Evolutionary conservation across 2,113 vertebrate genomes (phyloP).

Genomic region (Thinocorus orbignyianus): DNA sequence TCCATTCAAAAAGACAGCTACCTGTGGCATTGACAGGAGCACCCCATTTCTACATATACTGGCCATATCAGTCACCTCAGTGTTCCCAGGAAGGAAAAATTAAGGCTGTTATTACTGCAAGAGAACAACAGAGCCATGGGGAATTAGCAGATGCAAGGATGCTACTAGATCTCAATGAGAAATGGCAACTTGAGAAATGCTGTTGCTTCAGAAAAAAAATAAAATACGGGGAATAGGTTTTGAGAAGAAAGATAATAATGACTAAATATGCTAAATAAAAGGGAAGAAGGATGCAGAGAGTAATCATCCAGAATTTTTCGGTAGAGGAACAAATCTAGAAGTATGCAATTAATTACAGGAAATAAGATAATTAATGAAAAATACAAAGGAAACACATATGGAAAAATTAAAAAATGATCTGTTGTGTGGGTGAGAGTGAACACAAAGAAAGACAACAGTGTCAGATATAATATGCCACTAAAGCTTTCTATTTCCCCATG

Average conservation of each 20-base stretch:
- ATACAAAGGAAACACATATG: not conserved
- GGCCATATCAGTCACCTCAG: not conserved
- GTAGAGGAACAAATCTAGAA: not conserved
- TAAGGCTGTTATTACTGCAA: not conserved
- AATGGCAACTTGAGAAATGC: constrained; percentile 3
- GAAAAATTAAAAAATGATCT: not conserved
- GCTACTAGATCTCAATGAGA: not conserved
- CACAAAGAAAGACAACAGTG: not conserved
- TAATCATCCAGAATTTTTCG: not conserved
- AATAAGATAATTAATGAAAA: not conserved
- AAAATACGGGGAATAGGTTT: not conserved
- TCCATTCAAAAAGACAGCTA: not conserved
- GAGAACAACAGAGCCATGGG: not conserved
- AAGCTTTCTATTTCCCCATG: constrained; percentile 5
- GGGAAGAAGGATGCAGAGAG: not conserved
- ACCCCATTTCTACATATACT: not conserved
- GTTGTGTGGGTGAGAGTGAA: not conserved
- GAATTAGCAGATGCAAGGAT: not conserved
- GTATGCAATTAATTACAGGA: not conserved
- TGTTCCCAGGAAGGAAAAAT: not conserved
- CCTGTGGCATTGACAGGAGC: not conserved
- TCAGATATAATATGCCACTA: not conserved
- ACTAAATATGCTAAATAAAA: not conserved
- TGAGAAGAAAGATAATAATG: not conserved
- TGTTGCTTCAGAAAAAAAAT: not conserved